These are phyloP conservation scores for Drosophila yakuba DNA, from an alignment of 1,140 invertebrate species.

Conservation along the genomic window DNA sequence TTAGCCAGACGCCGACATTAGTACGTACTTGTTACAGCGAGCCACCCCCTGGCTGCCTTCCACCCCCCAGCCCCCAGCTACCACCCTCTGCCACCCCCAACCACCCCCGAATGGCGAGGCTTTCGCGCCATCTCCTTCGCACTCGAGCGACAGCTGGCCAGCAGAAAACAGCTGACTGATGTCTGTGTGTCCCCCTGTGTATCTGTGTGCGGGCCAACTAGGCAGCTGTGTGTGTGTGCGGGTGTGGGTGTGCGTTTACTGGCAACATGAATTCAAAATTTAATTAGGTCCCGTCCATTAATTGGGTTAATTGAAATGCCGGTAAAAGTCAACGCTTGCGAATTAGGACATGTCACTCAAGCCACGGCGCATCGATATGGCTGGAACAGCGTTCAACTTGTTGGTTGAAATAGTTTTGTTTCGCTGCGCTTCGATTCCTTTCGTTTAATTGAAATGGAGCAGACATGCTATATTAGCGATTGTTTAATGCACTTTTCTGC, in stretches of 20 bases:
- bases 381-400: conserved; percentile 38
- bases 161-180: conserved; percentile 75
- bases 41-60: conserved; percentile 5
- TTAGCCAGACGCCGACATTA: conserved; percentile 80
- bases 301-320: conserved; percentile 85
- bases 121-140: conserved; percentile 69
- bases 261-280: conserved; percentile 82
- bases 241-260: conserved; percentile 25
- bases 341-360: conserved; percentile 84
- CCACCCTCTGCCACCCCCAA: conserved; percentile 1
- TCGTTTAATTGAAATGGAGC: conserved; percentile 30
- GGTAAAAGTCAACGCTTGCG: conserved; percentile 79
- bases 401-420: conserved; percentile 40
- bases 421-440: neutral
- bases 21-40: conserved; percentile 61
- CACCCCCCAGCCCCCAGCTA: neutral
- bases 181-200: conserved; percentile 27
- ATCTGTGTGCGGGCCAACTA: conserved; percentile 7
- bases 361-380: conserved; percentile 37
- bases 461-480: neutral
- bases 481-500: conserved; percentile 14
- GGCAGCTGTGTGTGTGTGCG: neutral
- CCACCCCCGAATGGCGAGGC: conserved; percentile 39
- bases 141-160: conserved; percentile 62
- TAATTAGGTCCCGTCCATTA: conserved; percentile 85